Evolutionary conservation across 92 coral and sea anemone species (phyloP).

Genomic region (Zoanthus solanderi): DNA sequence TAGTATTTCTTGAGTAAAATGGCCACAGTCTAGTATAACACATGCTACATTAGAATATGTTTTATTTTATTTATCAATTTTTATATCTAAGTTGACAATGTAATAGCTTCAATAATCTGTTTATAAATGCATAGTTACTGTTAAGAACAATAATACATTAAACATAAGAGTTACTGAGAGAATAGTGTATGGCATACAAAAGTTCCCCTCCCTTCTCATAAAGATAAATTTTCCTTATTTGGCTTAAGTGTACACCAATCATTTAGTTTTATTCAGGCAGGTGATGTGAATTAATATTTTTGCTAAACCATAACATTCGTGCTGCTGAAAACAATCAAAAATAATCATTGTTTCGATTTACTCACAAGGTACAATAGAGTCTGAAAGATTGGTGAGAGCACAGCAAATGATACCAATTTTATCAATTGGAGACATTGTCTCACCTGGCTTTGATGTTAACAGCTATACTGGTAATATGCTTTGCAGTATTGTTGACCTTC

Average conservation of each 20-base stretch:
- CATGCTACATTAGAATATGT: conserved; percentile 5
- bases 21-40: conserved; percentile 16
- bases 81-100: conserved; percentile 12
- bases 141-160: conserved; percentile 3
- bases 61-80: conserved; percentile 2
- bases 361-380: conserved; percentile 32
- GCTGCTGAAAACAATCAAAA: conserved; percentile 9
- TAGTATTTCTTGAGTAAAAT: not conserved
- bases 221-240: not conserved
- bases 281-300: conserved; percentile 3
- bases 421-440: conserved; percentile 17
- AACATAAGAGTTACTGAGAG: conserved; percentile 7
- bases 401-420: conserved; percentile 41
- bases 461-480: conserved; percentile 26
- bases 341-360: conserved; percentile 13
- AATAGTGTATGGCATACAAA: not conserved
- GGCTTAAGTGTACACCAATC: conserved; percentile 14
- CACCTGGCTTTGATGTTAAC: conserved; percentile 21
- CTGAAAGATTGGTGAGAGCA: conserved; percentile 46
- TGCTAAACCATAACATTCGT: conserved; percentile 9
- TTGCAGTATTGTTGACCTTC: conserved; percentile 29
- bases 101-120: conserved; percentile 2
- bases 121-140: not conserved
- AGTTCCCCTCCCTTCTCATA: conserved; percentile 8
- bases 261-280: conserved; percentile 5